Evolutionary conservation across 2,797 vertebrate genomes (phyloP), one percentile per base, ranked within the genome.

Genomic region (Lepus townsendii): DNA sequence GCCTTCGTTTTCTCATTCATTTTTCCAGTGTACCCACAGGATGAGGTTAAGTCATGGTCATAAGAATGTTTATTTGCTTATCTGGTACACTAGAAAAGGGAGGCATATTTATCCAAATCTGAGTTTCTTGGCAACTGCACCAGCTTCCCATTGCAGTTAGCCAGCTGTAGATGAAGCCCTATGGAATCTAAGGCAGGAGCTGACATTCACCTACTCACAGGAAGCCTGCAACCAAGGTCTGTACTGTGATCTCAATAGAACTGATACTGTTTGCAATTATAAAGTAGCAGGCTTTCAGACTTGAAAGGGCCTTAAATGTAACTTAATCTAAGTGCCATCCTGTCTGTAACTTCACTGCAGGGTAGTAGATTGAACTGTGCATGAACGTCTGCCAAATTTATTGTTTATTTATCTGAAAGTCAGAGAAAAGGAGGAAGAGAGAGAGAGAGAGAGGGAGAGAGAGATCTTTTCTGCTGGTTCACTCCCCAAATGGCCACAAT

Each of bases 121-220:
- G 54, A 11, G 96, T 96, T 97, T 94, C 97, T 77, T 92, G 88
- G 96, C 95, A 96, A 97, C 95, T 60, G 24, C 90, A 76, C 95
- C 82, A 60, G 57, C 92, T 95, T 95, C 90, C 77, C 90, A 90
- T 91, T 85, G 65, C 57, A 83, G 63, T 96, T 96, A 92, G 89
- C 86, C 42, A 91, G 87, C 90, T 93, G 54, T 85, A 90, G 80
- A 79, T 86, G 71, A 73, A 95, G 65, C 30, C 63, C 72, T 62
- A 65, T n/a, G 19, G 60, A 66, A 50, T 75, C 35, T 5, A 65
- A 60, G 32, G 75, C 47, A 57, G 38, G 22, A 1, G 4, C 24
- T 35, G 66, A 86, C 22, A n/a, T 42, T 90, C 42, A 35, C 11
- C 4, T 50, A 47, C n/a, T 89, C 88, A 42, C 22, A 75, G 68